Percentiles rank a stretch among this genome's conserved stretches.
Conservation (phyloP, 2,113 vertebrate genomes). For the Mirounga angustirostris region DNA sequence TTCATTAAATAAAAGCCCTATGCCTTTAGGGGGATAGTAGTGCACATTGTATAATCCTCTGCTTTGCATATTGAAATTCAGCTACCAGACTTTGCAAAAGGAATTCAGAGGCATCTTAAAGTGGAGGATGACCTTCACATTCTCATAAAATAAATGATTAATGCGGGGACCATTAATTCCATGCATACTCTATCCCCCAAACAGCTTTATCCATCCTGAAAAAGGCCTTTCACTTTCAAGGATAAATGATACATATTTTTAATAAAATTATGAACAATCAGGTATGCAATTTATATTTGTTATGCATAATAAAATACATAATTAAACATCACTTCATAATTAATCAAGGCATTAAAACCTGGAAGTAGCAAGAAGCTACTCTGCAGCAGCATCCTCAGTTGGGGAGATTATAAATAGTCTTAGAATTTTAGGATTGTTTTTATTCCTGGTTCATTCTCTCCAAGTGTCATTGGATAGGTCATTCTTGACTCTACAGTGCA, state of each 20-base stretch:
- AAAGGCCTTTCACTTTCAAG: conserved; percentile 63
- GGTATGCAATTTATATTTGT: conserved; percentile 78
- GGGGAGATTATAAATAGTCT: conserved; percentile 52
- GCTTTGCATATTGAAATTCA: conserved; percentile 77
- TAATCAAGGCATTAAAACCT: conserved; percentile 72
- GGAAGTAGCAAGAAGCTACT: conserved; percentile 69
- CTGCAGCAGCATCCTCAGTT: conserved; percentile 27
- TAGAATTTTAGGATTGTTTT: conserved; percentile 56
- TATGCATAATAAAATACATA: conserved; percentile 76
- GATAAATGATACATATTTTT: conserved; percentile 76
- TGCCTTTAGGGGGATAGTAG: conserved; percentile 64
- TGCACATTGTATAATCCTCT: conserved; percentile 61
- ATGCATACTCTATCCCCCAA: conserved; percentile 62
- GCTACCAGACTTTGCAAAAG: conserved; percentile 56
- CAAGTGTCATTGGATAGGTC: conserved; percentile 61
- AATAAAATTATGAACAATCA: conserved; percentile 72
- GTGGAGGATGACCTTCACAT: conserved; percentile 79
- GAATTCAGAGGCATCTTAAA: conserved; percentile 67
- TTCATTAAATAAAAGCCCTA: conserved; percentile 76
- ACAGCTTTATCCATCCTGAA: conserved; percentile 63
- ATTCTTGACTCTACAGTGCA: conserved; percentile 63
- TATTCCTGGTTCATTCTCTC: conserved; percentile 72
- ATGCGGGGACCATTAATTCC: conserved; percentile 75
- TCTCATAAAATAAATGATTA: conserved; percentile 81
- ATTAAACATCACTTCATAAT: conserved; percentile 79